A percentile compares a stretch with the other conserved stretches of the same genome.
Conservation (phyloP, 2,888 invertebrate species). For the Aleiodes leptofemur region DNA sequence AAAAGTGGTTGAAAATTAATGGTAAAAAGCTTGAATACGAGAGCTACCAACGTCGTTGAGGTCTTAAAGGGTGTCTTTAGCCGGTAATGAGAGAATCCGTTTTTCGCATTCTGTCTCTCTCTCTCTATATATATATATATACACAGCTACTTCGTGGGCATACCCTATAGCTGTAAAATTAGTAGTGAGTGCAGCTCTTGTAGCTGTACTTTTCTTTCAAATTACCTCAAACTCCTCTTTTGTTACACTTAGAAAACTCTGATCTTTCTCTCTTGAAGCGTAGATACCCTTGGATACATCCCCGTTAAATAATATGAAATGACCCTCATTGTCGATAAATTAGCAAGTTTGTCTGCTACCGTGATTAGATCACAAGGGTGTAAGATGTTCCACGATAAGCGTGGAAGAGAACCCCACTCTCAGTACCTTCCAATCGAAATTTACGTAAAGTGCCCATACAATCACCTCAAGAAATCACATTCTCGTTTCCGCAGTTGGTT, state of each 20-base stretch:
- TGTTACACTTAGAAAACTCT: no score
- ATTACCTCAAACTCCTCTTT: conserved; percentile 23
- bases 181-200: conserved; percentile 11
- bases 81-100: conserved; percentile 14
- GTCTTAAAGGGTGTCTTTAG: conserved; percentile 28
- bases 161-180: conserved; percentile 10
- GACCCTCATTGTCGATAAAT: conserved; percentile 44
- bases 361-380: conserved; percentile 45
- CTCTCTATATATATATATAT: no score
- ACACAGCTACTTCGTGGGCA: neutral
- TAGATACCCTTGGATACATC: neutral
- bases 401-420: neutral
- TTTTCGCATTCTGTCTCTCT: neutral
- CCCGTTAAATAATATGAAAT: conserved; percentile 42
- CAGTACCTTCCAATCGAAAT: conserved; percentile 34
- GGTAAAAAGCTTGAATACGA: conserved; percentile 31
- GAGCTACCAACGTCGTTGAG: conserved; percentile 30
- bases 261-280: neutral
- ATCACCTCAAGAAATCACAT: conserved; percentile 37
- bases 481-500: neutral
- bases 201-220: neutral
- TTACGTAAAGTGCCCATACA: conserved; percentile 33
- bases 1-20: conserved; percentile 13
- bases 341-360: conserved; percentile 42
- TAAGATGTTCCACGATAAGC: conserved; percentile 39